Conservation (phyloP, 2,797 vertebrate species). For the Lepidocolaptes lacrymiger region DNA sequence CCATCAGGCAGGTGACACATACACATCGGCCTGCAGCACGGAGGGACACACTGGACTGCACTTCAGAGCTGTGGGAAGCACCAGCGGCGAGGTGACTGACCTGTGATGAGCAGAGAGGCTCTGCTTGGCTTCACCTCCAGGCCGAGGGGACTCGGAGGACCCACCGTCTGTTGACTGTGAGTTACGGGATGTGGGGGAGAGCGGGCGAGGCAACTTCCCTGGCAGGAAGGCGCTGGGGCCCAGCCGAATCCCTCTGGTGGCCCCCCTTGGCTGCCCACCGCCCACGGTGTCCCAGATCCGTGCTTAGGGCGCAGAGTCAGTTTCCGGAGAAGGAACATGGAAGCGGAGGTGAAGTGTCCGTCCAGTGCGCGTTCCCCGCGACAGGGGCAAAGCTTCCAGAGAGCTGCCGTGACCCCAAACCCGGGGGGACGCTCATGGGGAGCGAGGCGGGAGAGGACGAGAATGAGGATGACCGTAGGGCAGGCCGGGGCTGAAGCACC, state of each 20-base stretch:
- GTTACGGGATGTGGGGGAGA: not conserved
- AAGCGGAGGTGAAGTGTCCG: not conserved
- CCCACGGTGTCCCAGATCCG: rapidly evolving
- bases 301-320: not conserved
- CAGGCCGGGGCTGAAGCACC: no score
- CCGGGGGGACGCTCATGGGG: not conserved
- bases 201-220: rapidly evolving
- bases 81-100: not conserved
- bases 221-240: not conserved
- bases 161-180: rapidly evolving
- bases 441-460: rapidly evolving
- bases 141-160: not conserved
- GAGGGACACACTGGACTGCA: not conserved
- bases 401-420: not conserved
- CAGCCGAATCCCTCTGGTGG: rapidly evolving
- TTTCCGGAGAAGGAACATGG: not conserved
- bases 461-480: no score
- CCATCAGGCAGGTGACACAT: not conserved
- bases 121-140: not conserved
- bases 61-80: not conserved
- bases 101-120: no score
- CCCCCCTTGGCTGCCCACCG: rapidly evolving
- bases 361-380: rapidly evolving
- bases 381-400: not conserved
- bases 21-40: rapidly evolving